Percentiles rank a stretch among this genome's conserved stretches.
phyloP scores from a whole-genome alignment of 1,140 invertebrate genomes.

The Bombus huntii region DNA sequence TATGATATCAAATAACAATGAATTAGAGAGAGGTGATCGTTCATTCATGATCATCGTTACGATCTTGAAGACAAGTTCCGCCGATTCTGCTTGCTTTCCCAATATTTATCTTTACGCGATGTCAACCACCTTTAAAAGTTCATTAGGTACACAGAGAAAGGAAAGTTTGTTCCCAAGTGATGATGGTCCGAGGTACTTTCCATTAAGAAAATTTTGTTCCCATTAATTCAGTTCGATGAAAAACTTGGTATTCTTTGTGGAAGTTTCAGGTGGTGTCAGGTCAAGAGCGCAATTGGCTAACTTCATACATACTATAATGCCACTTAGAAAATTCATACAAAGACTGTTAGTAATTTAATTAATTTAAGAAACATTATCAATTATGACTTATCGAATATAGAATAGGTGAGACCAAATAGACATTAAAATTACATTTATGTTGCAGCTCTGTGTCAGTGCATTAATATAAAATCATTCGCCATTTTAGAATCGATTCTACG shows the following conservation, averaged over 20 bases:
- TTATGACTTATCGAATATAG: not conserved
- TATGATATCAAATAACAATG: not conserved
- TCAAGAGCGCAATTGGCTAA: not conserved
- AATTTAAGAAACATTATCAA: not conserved
- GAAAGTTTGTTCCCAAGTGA: not conserved
- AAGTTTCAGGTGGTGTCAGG: not conserved
- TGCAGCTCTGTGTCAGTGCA: too few species aligned
- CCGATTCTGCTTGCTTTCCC: not conserved
- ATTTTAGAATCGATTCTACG: too few species aligned
- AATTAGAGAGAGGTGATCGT: not conserved
- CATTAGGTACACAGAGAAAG: not conserved
- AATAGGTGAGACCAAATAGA: not conserved
- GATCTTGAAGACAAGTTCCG: not conserved
- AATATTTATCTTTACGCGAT: not conserved
- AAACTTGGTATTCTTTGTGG: not conserved
- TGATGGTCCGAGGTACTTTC: not conserved
- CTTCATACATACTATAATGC: not conserved
- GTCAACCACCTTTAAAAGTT: not conserved
- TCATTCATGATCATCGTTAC: not conserved
- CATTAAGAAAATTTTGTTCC: not conserved
- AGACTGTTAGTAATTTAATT: not conserved
- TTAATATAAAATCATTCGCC: too few species aligned
- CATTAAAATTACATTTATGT: not conserved
- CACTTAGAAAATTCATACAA: not conserved
- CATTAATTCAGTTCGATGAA: not conserved